A percentile compares a stretch with the other conserved stretches of the same genome.
Evolutionary conservation across 2,888 invertebrate species (phyloP).

Genomic region (Odiellus spinosus): DNA sequence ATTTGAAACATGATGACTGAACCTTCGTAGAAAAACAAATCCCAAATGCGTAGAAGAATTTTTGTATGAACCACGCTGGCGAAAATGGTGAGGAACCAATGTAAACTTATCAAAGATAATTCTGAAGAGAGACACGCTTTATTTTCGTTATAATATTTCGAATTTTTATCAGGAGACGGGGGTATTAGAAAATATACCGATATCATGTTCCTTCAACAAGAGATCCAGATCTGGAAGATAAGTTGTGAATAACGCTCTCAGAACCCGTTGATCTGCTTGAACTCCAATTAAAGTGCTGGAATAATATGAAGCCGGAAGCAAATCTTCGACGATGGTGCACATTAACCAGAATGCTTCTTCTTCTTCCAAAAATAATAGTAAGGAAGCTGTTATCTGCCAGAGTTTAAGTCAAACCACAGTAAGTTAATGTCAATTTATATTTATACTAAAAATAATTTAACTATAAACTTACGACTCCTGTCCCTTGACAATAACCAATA

Average conservation of each 20-base stretch:
- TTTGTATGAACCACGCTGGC: slow-evolving; percentile 94
- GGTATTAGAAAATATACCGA: slow-evolving; percentile 20
- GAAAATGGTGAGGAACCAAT: slow-evolving; percentile 95
- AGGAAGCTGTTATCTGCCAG: slow-evolving; percentile 62
- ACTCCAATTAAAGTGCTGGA: slow-evolving; percentile 67
- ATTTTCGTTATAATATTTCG: too few species aligned
- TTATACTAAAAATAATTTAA: background rate
- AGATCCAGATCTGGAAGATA: slow-evolving; percentile 70
- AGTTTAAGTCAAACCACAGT: too few species aligned
- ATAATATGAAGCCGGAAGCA: slow-evolving; percentile 92
- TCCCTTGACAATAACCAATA: slow-evolving; percentile 73
- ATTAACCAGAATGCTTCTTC: slow-evolving; percentile 99
- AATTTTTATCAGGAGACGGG: too few species aligned
- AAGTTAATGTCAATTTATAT: background rate
- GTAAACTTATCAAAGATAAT: slow-evolving; percentile 81
- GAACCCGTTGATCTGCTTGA: slow-evolving; percentile 90
- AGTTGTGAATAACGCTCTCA: slow-evolving; percentile 73
- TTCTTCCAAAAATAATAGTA: slow-evolving; percentile 86
- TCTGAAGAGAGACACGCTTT: slow-evolving; percentile 35
- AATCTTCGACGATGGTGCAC: slow-evolving; percentile 95
- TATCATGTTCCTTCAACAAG: slow-evolving; percentile 77
- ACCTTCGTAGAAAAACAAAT: slow-evolving; percentile 90
- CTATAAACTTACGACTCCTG: slow-evolving; percentile 44
- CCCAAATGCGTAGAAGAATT: slow-evolving; percentile 85
- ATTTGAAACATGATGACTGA: slow-evolving; percentile 85